These are phyloP conservation scores for Eudemis profundana DNA, from an alignment of 2,888 invertebrate species.

Conservation along the genomic window DNA sequence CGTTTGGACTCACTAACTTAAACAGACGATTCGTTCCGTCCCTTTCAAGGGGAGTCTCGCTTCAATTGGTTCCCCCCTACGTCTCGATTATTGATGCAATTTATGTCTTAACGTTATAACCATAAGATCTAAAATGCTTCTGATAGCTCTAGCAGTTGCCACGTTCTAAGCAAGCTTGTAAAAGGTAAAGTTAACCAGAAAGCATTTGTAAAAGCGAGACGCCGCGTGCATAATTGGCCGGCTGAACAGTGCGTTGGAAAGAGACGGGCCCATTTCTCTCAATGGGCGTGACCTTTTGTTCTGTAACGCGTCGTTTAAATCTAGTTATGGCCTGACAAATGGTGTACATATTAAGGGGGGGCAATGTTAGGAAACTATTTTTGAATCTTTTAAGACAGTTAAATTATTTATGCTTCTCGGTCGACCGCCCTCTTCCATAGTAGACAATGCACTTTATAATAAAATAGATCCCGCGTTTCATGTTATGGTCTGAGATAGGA, in stretches of 20 bases:
- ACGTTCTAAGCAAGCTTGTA: constrained; percentile 67
- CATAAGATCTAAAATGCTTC: constrained; percentile 50
- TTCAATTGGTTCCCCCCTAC: constrained; percentile 75
- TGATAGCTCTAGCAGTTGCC: constrained; percentile 54
- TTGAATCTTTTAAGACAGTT: constrained; percentile 86
- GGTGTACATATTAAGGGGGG: constrained; percentile 84
- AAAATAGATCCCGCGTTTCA: constrained; percentile 79
- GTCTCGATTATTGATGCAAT: constrained; percentile 50
- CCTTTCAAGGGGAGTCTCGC: constrained; percentile 73
- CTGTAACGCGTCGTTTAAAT: constrained; percentile 82
- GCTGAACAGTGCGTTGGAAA: constrained; percentile 51
- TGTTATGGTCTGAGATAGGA: constrained; percentile 82
- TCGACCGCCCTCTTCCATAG: constrained; percentile 75
- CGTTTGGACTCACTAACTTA: constrained; percentile 84
- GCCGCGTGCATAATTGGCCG: constrained; percentile 43
- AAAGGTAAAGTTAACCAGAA: constrained; percentile 71
- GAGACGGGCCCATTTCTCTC: constrained; percentile 58
- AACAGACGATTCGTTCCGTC: constrained; percentile 77
- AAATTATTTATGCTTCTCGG: constrained; percentile 83
- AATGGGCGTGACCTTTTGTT: constrained; percentile 72
- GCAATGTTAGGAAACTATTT: constrained; percentile 85
- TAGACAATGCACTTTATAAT: constrained; percentile 85
- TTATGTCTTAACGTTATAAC: constrained; percentile 43
- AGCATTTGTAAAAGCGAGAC: constrained; percentile 68
- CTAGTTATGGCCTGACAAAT: constrained; percentile 85